Conservation (phyloP, 1,140 invertebrate species). For the Mizuhopecten yessoensis region DNA sequence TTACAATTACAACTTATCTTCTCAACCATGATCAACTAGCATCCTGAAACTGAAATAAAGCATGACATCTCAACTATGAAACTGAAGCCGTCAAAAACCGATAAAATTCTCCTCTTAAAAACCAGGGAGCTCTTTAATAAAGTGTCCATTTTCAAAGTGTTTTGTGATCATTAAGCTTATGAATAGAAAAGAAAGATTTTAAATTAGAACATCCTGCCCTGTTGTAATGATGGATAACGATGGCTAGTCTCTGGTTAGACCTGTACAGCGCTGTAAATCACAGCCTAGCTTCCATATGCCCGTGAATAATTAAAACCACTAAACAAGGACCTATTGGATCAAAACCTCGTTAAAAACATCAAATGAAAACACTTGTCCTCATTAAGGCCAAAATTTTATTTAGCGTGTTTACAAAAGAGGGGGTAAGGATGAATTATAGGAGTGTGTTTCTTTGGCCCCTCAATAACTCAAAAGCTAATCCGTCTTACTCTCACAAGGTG, state of each 20-base stretch:
- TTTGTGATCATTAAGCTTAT: slow-evolving; percentile 34
- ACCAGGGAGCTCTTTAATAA: slow-evolving; percentile 13
- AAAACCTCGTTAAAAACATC: slow-evolving; percentile 39
- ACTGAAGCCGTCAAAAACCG: slow-evolving; percentile 17
- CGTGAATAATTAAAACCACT: slow-evolving; percentile 39
- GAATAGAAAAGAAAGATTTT: slow-evolving; percentile 36
- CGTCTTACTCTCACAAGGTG: neutral
- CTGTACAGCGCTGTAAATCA: slow-evolving; percentile 18
- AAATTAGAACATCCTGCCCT: slow-evolving; percentile 38
- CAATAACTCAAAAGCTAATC: neutral
- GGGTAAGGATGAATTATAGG: neutral
- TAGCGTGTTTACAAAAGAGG: slow-evolving; percentile 33
- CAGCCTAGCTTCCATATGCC: neutral
- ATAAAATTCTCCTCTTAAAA: slow-evolving; percentile 35
- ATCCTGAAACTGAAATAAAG: neutral
- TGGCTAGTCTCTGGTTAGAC: neutral
- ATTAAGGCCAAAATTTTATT: slow-evolving; percentile 36
- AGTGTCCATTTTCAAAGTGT: slow-evolving; percentile 38
- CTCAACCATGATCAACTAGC: neutral
- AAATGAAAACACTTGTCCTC: slow-evolving; percentile 38
- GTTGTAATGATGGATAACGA: slow-evolving; percentile 11
- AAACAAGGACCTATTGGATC: slow-evolving; percentile 33
- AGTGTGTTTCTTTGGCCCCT: slow-evolving; percentile 23
- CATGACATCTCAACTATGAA: slow-evolving; percentile 1
- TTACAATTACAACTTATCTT: slow-evolving; percentile 40